Conservation (phyloP, 2,888 invertebrate genomes). For the Tuberolachnus salignus region DNA sequence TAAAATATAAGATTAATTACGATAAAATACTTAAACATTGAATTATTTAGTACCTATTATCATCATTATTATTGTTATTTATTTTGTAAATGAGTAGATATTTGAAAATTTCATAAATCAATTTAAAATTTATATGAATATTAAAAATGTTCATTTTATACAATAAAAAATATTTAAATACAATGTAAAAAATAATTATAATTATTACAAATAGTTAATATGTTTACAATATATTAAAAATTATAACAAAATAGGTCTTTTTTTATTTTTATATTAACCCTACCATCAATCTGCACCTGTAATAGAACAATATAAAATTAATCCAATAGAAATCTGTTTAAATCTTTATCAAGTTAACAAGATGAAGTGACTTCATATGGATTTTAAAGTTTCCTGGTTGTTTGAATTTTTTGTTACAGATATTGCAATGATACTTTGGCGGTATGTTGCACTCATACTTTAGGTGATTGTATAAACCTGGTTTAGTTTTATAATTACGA, state of each 20-base stretch:
- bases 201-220: not conserved
- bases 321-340: conserved; percentile 4
- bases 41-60: not conserved
- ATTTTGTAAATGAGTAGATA: not conserved
- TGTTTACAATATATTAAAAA: not conserved
- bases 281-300: no score
- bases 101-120: no score
- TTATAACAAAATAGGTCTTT: no score
- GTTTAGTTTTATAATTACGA: conserved; percentile 54
- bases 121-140: not conserved
- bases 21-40: not conserved
- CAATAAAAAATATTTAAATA: not conserved
- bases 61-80: not conserved
- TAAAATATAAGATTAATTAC: not conserved
- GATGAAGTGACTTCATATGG: conserved; percentile 55
- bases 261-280: no score
- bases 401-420: conserved; percentile 60
- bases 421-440: conserved; percentile 61
- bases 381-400: conserved; percentile 58
- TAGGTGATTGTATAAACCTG: conserved; percentile 55
- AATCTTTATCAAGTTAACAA: conserved; percentile 36
- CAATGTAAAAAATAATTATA: not conserved
- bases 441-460: conserved; percentile 57
- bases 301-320: not conserved
- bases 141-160: not conserved